Base-by-base conservation (phyloP, 2,888 invertebrate genomes). In the Pyrrhia umbra region DNA sequence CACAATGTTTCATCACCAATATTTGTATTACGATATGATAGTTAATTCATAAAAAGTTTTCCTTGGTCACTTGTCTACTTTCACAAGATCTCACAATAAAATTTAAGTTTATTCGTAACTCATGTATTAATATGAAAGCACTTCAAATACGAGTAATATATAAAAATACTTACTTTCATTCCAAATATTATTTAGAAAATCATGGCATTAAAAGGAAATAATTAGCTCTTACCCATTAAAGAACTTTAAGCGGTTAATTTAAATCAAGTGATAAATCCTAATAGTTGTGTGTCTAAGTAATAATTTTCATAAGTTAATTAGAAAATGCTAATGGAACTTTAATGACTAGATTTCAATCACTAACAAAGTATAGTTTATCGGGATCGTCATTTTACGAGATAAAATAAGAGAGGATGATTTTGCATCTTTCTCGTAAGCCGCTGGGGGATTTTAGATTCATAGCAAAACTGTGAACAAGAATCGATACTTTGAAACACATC, bases 281-380 rank as follows among this genome's bases (percentile, higher is more conserved):
- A 68, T 23, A n/a, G 6, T 3, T 6, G 20, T 27, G 10, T 47
- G 47, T 25, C 40, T 20, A 15, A 16, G 30, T 42, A 56, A 55
- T 30, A 0, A 42, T 47, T 60, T 46, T 55, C 21, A 2, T 10
- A 46, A 9, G 6, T 49, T 37, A 50, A 57, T 51, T 27, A 21
- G 30, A 27, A 47, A 67, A 45, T 46, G 27, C 54, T n/a, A 46
- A 45, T 54, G 8, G 9, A 51, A 30, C 15, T 18, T 15, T 42
- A 43, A 52, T 27, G 23, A 9, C 18, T 15, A 18, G 30, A 37
- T 57, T 47, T 20, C 13, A 52, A 57, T 66, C 10, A 47, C 8
- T 47, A 21, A 10, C n/a, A 10, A 46, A 6, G 2, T 10, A 34
- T 8, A 27, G 18, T 40, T 42, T 25, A 51, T 51, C 25, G 10